Evolutionary conservation across 2,888 invertebrate genomes (phyloP).

Genomic region (Papilio elwesi): DNA sequence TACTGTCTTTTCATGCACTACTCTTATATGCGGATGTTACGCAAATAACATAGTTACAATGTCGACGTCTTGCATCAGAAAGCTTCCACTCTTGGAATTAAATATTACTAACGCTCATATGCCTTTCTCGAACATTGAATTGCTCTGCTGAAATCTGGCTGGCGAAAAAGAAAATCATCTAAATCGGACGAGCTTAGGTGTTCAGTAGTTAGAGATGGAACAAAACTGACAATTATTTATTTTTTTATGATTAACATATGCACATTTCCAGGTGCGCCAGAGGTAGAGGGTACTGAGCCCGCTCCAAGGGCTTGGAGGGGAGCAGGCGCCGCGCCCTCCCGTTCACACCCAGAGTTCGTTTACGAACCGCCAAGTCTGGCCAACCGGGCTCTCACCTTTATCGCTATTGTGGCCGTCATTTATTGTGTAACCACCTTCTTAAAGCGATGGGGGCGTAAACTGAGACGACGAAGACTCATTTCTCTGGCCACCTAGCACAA

Average conservation of each 20-base stretch:
- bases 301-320: slow-evolving; percentile 84
- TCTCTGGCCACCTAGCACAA: slow-evolving; percentile 70
- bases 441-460: slow-evolving; percentile 68
- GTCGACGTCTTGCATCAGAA: neutral
- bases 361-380: slow-evolving; percentile 54
- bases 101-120: neutral
- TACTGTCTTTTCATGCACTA: neutral
- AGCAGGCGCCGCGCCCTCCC: slow-evolving; percentile 68
- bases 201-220: too few species aligned
- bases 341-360: slow-evolving; percentile 49
- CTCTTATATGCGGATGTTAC: neutral
- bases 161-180: too few species aligned
- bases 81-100: neutral
- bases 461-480: slow-evolving; percentile 66
- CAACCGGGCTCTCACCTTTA: slow-evolving; percentile 57
- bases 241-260: neutral
- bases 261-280: slow-evolving; percentile 68
- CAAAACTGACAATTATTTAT: too few species aligned
- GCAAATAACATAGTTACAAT: too few species aligned
- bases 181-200: too few species aligned
- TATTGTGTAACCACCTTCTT: slow-evolving; percentile 63
- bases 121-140: too few species aligned
- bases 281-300: slow-evolving; percentile 73
- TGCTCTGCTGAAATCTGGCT: too few species aligned
- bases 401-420: slow-evolving; percentile 54